Conservation (phyloP, 2,797 vertebrate species). For the Alexandromys oeconomus region DNA sequence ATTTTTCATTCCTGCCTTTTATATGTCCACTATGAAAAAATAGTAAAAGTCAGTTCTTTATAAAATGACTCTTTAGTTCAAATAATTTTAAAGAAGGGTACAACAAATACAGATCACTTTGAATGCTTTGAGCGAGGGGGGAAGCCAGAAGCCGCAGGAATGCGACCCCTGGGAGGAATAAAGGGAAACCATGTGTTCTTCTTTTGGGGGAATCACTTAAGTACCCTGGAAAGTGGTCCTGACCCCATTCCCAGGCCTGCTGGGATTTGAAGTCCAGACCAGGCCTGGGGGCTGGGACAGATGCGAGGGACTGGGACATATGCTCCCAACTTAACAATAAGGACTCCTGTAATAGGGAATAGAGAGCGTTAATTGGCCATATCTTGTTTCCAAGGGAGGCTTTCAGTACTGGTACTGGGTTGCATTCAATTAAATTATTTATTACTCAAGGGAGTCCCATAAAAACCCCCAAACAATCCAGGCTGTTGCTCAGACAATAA, state of each 20-base stretch:
- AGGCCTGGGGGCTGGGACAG: too few species aligned
- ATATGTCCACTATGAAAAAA: not conserved
- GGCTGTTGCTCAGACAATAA: not conserved
- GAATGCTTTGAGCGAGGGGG: too few species aligned
- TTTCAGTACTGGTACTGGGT: not conserved
- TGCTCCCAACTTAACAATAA: not conserved
- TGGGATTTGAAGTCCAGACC: too few species aligned
- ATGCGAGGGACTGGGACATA: too few species aligned
- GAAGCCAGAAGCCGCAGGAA: too few species aligned
- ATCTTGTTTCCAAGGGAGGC: not conserved
- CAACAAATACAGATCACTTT: not conserved
- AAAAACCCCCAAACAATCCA: not conserved
- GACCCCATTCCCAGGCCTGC: too few species aligned
- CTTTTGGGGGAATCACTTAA: too few species aligned
- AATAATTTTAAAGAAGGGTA: not conserved
- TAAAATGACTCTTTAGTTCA: not conserved
- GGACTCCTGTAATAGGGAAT: not conserved
- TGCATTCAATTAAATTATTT: not conserved
- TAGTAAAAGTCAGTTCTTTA: not conserved
- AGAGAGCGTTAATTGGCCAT: not conserved
- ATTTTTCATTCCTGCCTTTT: not conserved
- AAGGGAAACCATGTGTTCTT: too few species aligned
- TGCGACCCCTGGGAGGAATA: too few species aligned
- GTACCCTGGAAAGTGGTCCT: too few species aligned
- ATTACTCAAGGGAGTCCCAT: not conserved